These are phyloP conservation scores for Cyanoramphus novaezelandiae DNA, from an alignment of 2,113 vertebrate species.

Conservation along the genomic window DNA sequence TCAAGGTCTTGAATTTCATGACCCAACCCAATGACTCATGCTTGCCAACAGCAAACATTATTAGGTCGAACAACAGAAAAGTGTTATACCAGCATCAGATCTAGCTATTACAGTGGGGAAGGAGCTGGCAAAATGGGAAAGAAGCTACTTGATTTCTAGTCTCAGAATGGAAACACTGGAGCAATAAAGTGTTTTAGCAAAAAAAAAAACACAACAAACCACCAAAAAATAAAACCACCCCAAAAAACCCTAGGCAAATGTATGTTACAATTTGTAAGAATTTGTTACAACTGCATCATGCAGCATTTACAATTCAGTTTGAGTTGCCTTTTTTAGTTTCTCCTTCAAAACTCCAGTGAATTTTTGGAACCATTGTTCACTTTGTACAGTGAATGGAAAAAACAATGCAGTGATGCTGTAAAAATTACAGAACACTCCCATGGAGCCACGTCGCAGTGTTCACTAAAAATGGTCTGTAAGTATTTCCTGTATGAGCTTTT, in stretches of 20 bases:
- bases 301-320: background rate
- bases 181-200: background rate
- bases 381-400: constrained; percentile 30
- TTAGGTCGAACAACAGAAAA: background rate
- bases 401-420: constrained; percentile 12
- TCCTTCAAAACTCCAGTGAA: background rate
- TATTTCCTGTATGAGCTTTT: background rate
- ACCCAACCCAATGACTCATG: background rate
- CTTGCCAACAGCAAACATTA: background rate
- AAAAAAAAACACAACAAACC: background rate
- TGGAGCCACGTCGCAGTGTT: background rate
- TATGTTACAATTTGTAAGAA: background rate
- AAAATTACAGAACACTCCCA: background rate
- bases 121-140: background rate
- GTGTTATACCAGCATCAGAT: background rate
- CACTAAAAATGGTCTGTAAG: background rate
- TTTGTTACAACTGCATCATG: constrained; percentile 6
- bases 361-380: constrained; percentile 31
- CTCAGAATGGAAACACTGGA: constrained; percentile 29
- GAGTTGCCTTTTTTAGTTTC: background rate
- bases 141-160: background rate
- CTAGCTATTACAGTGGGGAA: background rate
- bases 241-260: background rate
- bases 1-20: background rate
- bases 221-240: no score